phyloP scores from a whole-genome alignment of 1,140 invertebrate genomes.

The Heliconius eleuchia region DNA sequence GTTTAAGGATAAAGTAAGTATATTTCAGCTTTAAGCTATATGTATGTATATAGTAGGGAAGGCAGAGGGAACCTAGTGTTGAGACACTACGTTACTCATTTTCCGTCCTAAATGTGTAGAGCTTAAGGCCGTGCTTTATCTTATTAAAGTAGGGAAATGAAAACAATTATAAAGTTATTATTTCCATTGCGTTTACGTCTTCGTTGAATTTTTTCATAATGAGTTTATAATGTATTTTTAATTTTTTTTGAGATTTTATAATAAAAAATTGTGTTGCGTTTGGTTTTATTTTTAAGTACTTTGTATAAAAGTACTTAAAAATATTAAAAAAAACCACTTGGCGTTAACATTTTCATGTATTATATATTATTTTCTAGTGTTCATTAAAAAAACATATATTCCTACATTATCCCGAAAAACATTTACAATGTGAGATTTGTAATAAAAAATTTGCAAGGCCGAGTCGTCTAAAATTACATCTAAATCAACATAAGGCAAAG shows the following conservation, averaged over 20 bases:
- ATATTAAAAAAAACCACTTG: too few relatives aligned
- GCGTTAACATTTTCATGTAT: background rate
- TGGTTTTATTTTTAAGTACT: too few relatives aligned
- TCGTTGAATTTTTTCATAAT: too few relatives aligned
- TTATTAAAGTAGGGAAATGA: too few relatives aligned
- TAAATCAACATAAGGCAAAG: slow-evolving; percentile 35
- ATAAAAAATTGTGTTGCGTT: too few relatives aligned
- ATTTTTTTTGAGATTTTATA: too few relatives aligned
- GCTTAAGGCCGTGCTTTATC: too few relatives aligned
- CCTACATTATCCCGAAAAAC: slow-evolving; percentile 45
- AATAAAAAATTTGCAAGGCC: slow-evolving; percentile 38
- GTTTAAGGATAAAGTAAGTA: slow-evolving; percentile 51
- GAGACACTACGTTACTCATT: background rate
- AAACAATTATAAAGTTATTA: too few relatives aligned
- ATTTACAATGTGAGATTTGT: slow-evolving; percentile 41
- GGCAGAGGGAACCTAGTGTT: background rate
- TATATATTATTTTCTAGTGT: slow-evolving; percentile 33
- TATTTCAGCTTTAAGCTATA: background rate
- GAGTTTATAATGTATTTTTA: too few relatives aligned
- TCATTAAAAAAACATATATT: slow-evolving; percentile 42
- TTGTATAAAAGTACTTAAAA: too few relatives aligned
- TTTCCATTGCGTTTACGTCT: too few relatives aligned
- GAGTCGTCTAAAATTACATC: slow-evolving; percentile 31
- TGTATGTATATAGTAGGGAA: background rate
- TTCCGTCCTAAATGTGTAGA: background rate